These are phyloP conservation scores for Eleginops maclovinus DNA, from an alignment of 2,113 vertebrate species.

Conservation along the genomic window DNA sequence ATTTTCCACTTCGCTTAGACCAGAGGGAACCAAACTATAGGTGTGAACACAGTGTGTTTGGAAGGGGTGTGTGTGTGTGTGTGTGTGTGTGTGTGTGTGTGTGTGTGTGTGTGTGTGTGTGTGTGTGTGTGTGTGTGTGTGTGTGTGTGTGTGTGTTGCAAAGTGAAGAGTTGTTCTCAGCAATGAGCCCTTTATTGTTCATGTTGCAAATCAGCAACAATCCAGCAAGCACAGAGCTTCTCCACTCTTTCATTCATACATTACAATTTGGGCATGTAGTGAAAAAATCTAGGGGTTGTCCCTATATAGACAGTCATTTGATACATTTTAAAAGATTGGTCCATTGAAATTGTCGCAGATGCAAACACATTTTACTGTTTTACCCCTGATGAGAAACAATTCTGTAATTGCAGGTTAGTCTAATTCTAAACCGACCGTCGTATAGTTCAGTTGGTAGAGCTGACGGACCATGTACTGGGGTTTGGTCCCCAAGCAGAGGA, in stretches of 20 bases:
- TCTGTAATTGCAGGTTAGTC: neutral
- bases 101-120: constrained; percentile 17
- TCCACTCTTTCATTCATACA: constrained; percentile 13
- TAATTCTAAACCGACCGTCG: neutral
- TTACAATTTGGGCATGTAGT: no score
- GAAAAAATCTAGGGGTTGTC: neutral
- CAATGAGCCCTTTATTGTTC: constrained; percentile 51
- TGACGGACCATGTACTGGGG: no score
- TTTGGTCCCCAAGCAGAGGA: no score
- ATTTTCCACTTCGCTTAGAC: neutral
- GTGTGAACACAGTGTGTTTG: constrained; percentile 35
- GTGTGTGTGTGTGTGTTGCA: constrained; percentile 8
- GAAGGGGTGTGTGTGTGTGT: no score
- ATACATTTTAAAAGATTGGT: no score
- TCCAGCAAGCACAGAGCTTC: constrained; percentile 3
- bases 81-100: neutral
- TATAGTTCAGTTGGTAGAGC: no score
- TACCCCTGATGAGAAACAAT: neutral
- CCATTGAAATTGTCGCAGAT: no score
- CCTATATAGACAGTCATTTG: no score
- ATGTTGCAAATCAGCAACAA: constrained; percentile 78
- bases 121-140: constrained; percentile 7
- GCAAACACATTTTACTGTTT: no score
- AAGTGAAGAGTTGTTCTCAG: constrained; percentile 42
- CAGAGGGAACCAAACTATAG: constrained; percentile 19